A percentile compares a stretch with the other conserved stretches of the same genome.
Evolutionary conservation across 2,888 invertebrate genomes (phyloP).

Genomic region (Charanyca ferruginea): DNA sequence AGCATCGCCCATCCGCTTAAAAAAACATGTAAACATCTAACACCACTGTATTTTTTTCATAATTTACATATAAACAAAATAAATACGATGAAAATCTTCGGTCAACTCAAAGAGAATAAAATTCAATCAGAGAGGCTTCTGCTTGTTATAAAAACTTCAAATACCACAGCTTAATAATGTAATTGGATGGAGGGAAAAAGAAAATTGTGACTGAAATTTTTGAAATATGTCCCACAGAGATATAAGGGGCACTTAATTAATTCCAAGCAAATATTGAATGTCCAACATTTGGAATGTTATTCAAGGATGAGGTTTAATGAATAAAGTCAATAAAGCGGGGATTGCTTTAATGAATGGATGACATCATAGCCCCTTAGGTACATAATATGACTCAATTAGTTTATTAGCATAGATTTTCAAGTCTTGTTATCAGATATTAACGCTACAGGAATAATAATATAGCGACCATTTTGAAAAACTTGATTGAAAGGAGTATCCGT

Average conservation of each 20-base stretch:
- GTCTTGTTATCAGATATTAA: too few species aligned
- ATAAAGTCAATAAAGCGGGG: neutral
- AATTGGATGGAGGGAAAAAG: conserved; percentile 47
- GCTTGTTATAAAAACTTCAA: conserved; percentile 58
- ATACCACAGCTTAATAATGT: conserved; percentile 56
- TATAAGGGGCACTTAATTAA: conserved; percentile 44
- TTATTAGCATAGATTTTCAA: too few species aligned
- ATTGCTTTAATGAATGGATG: neutral
- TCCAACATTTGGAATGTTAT: conserved; percentile 23
- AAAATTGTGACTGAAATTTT: conserved; percentile 37
- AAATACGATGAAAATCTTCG: conserved; percentile 19
- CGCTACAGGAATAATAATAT: too few species aligned
- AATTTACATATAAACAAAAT: conserved; percentile 14
- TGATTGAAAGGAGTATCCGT: too few species aligned
- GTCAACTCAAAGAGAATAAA: conserved; percentile 24
- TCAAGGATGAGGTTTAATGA: conserved; percentile 5
- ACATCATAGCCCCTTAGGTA: neutral
- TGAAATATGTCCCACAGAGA: conserved; percentile 35
- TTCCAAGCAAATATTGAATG: conserved; percentile 30
- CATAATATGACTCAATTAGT: too few species aligned
- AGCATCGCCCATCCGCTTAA: too few species aligned
- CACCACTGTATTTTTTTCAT: neutral
- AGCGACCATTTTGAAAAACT: too few species aligned
- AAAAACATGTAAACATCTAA: neutral
- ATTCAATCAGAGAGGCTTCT: conserved; percentile 55